phyloP scores from a whole-genome alignment of 2,888 invertebrate species.

The Brachynemurus nebulosus region DNA sequence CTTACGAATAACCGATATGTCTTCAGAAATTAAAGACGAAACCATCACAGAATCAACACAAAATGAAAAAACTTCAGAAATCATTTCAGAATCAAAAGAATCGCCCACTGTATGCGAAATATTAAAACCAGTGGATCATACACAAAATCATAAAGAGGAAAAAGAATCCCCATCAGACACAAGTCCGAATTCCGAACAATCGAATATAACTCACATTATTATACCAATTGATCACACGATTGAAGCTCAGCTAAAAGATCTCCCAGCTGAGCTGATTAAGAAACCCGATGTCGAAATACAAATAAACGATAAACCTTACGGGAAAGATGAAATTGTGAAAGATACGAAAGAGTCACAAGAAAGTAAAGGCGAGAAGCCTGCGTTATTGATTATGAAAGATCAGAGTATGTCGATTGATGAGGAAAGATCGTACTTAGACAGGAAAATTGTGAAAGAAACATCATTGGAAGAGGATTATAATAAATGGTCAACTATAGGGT shows the following conservation, averaged over 20 bases:
- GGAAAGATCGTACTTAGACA: constrained; percentile 25
- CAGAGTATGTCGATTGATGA: constrained; percentile 27
- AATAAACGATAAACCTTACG: not conserved
- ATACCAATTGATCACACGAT: constrained; percentile 5
- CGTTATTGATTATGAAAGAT: not conserved
- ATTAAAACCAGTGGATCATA: not conserved
- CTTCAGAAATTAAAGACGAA: not conserved
- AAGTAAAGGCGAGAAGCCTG: not conserved
- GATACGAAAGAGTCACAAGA: not conserved
- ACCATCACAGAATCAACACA: not conserved
- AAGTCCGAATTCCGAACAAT: not conserved
- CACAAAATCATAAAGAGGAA: not conserved
- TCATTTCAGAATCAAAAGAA: not conserved
- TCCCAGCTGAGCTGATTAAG: constrained; percentile 3
- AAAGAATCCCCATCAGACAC: not conserved
- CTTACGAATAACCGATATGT: too few species aligned
- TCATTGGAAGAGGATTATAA: constrained; percentile 28
- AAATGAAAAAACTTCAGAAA: not conserved
- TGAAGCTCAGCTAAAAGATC: not conserved
- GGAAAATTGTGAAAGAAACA: constrained; percentile 24
- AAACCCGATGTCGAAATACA: constrained; percentile 3
- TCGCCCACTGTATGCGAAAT: not conserved
- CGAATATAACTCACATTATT: constrained; percentile 2
- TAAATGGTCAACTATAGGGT: constrained; percentile 32
- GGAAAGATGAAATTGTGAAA: not conserved